Evolutionary conservation across 2,888 invertebrate species (phyloP), one percentile per base, ranked within the genome.

Genomic region (Chymomyza fuscimana): DNA sequence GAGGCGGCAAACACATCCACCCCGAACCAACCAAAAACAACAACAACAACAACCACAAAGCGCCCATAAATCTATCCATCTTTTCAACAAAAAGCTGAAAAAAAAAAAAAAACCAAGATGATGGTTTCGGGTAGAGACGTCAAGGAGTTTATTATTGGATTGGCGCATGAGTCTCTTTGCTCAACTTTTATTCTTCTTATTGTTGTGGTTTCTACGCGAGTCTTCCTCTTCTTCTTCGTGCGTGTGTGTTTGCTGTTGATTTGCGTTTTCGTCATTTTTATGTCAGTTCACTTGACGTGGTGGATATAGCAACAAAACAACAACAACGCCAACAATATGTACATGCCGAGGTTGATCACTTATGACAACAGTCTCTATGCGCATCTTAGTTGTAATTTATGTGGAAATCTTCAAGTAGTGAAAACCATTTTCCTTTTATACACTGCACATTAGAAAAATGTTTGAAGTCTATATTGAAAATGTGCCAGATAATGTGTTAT

Each of bases 181-280:
- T 56, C 36, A 50, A 62, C 50, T 29, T 36, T 64, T 60, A 50
- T 36, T 66, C 16, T 69, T 63, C 29, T 63, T 67, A 25, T 67
- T 54, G 59, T 70, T 74, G 70, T 73, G 77, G 73, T 71, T 80
- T 79, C 25, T 25, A 25, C 25, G 25, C 25, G 32, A 7, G 9
- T 32, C 29, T 63, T 67, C 25, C 65, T 54, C 54, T 70, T 73
- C 69, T 73, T 76, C 72, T 70, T 79, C 77, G 70, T 64, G 58
- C 51, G 51, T 58, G 50, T 46, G 40, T 74, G 82, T 85, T 85
- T 82, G 81, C 88, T 86, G 85, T 86, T 85, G 85, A 88, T 85
- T 85, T 85, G 85, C 81, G 88, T 85, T 88, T 88, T 85, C 85
- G 85, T 85, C 85, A 85, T 85, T 88, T 86, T 84, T 77, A 85